phyloP scores from a whole-genome alignment of 2,888 invertebrate species.

The Drosophila dives region DNA sequence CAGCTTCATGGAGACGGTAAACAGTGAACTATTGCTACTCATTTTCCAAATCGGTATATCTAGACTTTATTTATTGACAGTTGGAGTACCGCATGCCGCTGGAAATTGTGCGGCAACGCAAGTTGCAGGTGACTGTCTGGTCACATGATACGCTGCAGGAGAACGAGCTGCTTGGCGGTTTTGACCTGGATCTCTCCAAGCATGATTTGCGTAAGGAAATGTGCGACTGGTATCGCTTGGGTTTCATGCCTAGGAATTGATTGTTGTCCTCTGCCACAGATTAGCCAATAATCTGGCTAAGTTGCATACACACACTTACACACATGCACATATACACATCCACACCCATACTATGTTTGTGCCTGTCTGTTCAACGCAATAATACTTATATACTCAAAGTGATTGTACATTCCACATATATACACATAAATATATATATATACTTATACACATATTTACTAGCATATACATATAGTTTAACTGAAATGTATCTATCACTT shows the following conservation, averaged over 20 bases:
- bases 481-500: constrained; percentile 40
- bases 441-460: constrained; percentile 33
- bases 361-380: constrained; percentile 77
- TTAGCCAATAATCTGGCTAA: constrained; percentile 51
- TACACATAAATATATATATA: constrained; percentile 41
- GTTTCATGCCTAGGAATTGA: constrained; percentile 81
- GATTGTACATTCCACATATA: constrained; percentile 77
- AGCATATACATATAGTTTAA: constrained; percentile 36
- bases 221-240: constrained; percentile 94
- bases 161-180: constrained; percentile 97
- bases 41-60: not conserved
- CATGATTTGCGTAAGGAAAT: constrained; percentile 92
- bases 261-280: constrained; percentile 9
- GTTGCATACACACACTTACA: constrained; percentile 16
- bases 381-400: constrained; percentile 76
- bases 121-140: constrained; percentile 97
- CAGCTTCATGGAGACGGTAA: constrained; percentile 98
- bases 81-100: constrained; percentile 94
- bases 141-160: constrained; percentile 97
- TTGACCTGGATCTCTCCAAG: constrained; percentile 90
- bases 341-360: constrained; percentile 50
- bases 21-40: not conserved
- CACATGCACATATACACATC: constrained; percentile 12
- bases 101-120: constrained; percentile 90
- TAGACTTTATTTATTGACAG: constrained; percentile 84